phyloP scores from a whole-genome alignment of 2,797 vertebrate species.

The Xyrichtys novacula region DNA sequence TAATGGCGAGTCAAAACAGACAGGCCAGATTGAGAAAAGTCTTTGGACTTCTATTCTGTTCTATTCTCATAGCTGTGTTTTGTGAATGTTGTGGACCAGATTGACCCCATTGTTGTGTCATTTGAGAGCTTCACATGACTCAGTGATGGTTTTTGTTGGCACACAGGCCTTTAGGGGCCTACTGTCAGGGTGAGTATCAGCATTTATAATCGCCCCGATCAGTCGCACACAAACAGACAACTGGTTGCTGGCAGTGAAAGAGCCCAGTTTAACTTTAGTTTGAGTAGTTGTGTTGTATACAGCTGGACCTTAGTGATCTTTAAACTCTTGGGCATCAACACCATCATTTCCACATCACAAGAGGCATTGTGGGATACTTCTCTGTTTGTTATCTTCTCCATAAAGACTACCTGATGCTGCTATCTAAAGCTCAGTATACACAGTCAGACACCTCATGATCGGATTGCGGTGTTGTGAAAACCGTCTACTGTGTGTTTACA shows the following conservation, averaged over 20 bases:
- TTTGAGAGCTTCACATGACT: constrained; percentile 73
- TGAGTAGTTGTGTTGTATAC: background rate
- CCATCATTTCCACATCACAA: background rate
- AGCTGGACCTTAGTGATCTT: no score
- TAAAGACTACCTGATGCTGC: background rate
- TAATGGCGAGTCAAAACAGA: constrained; percentile 20
- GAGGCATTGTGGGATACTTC: background rate
- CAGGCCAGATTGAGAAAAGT: background rate
- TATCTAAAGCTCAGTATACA: constrained; percentile 34
- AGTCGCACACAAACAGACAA: constrained; percentile 17
- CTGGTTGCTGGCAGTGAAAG: constrained; percentile 40
- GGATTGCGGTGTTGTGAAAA: constrained; percentile 65
- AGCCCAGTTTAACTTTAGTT: background rate
- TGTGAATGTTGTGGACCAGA: constrained; percentile 44
- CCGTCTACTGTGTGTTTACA: constrained; percentile 37
- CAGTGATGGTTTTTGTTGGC: constrained; percentile 58
- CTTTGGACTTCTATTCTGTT: constrained; percentile 1
- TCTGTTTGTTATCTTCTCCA: constrained; percentile 1
- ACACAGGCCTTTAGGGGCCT: constrained; percentile 46
- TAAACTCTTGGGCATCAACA: background rate
- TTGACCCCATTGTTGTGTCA: constrained; percentile 64
- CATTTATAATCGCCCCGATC: constrained; percentile 14
- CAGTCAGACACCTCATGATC: constrained; percentile 29
- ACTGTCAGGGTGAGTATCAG: constrained; percentile 35
- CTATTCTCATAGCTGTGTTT: constrained; percentile 22